These are phyloP conservation scores for Progne subis DNA, from an alignment of 2,113 vertebrate species.

Conservation along the genomic window DNA sequence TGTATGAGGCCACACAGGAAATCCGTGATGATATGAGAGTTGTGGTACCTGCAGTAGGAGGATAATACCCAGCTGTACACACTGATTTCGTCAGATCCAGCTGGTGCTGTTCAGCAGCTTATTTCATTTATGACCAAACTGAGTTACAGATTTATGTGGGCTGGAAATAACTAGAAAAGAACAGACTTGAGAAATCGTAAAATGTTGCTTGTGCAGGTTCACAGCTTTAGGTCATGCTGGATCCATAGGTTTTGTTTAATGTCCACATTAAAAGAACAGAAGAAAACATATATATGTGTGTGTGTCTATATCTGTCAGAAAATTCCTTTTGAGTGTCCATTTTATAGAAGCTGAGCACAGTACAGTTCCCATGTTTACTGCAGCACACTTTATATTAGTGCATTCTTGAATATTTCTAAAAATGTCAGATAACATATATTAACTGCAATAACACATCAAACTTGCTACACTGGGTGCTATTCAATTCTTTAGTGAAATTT, in stretches of 20 bases:
- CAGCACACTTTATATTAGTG: not conserved
- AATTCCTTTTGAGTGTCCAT: not conserved
- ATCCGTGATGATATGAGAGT: not conserved
- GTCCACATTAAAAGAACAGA: not conserved
- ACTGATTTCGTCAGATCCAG: constrained; percentile 37
- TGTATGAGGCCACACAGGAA: constrained; percentile 35
- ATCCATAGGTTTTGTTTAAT: not conserved
- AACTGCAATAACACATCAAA: not conserved
- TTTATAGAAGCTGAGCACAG: not conserved
- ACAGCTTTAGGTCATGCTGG: not conserved
- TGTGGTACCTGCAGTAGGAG: constrained; percentile 45
- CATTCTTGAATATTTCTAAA: not conserved
- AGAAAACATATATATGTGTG: not conserved
- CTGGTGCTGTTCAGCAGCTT: constrained; percentile 47
- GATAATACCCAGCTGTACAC: constrained; percentile 10
- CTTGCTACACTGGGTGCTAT: not conserved
- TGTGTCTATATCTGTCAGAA: not conserved
- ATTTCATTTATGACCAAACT: not conserved
- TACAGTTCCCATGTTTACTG: not conserved
- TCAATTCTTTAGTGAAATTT: not conserved
- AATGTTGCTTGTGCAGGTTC: not conserved
- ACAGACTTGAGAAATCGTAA: constrained; percentile 18
- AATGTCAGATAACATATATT: not conserved
- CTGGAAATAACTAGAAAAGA: constrained; percentile 37
- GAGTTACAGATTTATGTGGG: constrained; percentile 6